Evolutionary conservation across 2,888 invertebrate species (phyloP).

Genomic region (Himalopsyche anomala): DNA sequence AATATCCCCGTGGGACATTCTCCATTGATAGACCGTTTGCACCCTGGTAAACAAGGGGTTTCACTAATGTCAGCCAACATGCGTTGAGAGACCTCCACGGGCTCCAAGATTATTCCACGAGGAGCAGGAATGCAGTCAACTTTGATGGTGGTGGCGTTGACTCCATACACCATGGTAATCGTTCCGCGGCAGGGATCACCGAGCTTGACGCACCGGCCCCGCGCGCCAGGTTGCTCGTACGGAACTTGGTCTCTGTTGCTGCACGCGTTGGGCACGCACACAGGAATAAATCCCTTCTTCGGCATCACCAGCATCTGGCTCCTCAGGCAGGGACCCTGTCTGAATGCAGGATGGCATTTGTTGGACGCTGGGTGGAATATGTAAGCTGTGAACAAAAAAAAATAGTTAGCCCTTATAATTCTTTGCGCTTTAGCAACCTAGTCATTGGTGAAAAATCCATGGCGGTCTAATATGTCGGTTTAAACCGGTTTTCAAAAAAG

Average conservation of each 20-base stretch:
- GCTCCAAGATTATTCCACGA: background rate
- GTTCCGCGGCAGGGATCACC: conserved; percentile 72
- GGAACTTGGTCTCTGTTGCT: conserved; percentile 73
- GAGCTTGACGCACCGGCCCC: conserved; percentile 67
- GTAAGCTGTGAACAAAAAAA: conserved; percentile 71
- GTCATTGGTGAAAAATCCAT: too few relatives aligned
- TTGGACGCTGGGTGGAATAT: conserved; percentile 80
- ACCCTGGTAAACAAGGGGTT: conserved; percentile 69
- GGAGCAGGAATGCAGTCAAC: conserved; percentile 76
- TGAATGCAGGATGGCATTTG: conserved; percentile 80
- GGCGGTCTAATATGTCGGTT: too few relatives aligned
- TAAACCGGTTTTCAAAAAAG: too few relatives aligned
- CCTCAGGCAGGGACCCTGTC: conserved; percentile 80
- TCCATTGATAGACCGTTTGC: conserved; percentile 70
- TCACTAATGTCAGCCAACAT: background rate
- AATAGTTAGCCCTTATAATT: too few relatives aligned
- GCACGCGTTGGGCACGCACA: conserved; percentile 81
- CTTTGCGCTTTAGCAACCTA: too few relatives aligned
- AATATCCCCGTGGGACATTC: conserved; percentile 67
- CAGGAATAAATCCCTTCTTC: conserved; percentile 75
- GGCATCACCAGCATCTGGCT: conserved; percentile 78
- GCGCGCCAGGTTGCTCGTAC: conserved; percentile 68
- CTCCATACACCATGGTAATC: conserved; percentile 74
- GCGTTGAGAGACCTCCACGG: background rate
- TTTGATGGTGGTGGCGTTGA: conserved; percentile 78